These are phyloP conservation scores for Chelonus insularis DNA, from an alignment of 1,140 invertebrate species.

Conservation along the genomic window DNA sequence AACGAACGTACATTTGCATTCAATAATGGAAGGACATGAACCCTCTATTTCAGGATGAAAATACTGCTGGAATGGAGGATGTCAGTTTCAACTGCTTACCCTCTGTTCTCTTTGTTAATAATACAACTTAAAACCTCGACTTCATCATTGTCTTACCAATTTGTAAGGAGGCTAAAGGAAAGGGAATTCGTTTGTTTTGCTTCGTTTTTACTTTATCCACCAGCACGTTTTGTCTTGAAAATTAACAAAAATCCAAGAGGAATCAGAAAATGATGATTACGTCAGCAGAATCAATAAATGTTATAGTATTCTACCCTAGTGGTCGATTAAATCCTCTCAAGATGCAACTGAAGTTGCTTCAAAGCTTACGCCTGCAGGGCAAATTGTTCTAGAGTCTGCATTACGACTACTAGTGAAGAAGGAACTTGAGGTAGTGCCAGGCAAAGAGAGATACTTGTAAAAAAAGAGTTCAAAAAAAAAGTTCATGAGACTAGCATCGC, in stretches of 20 bases:
- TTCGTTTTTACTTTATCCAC: not conserved
- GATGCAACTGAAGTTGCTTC: constrained; percentile 6
- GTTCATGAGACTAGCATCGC: not conserved
- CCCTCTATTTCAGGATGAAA: constrained; percentile 15
- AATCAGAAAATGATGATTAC: constrained; percentile 3
- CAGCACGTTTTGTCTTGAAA: not conserved
- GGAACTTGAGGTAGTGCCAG: not conserved
- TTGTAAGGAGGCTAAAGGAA: constrained; percentile 25
- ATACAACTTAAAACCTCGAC: constrained; percentile 38
- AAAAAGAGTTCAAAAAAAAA: not conserved
- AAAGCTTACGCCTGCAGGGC: not conserved
- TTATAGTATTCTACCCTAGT: constrained; percentile 11
- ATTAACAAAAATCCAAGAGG: not conserved
- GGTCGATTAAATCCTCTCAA: constrained; percentile 13
- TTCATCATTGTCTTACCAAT: constrained; percentile 33
- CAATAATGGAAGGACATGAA: constrained; percentile 40
- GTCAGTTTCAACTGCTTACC: constrained; percentile 8
- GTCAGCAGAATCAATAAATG: constrained; percentile 13
- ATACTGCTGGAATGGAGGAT: constrained; percentile 4
- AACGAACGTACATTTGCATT: constrained; percentile 45
- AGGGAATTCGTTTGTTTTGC: not conserved
- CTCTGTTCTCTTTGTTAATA: constrained; percentile 35
- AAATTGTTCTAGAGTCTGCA: constrained; percentile 6
- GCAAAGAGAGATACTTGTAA: not conserved
- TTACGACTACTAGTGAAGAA: not conserved